Conservation (phyloP, 2,113 vertebrate genomes). For the Burhinus bistriatus region DNA sequence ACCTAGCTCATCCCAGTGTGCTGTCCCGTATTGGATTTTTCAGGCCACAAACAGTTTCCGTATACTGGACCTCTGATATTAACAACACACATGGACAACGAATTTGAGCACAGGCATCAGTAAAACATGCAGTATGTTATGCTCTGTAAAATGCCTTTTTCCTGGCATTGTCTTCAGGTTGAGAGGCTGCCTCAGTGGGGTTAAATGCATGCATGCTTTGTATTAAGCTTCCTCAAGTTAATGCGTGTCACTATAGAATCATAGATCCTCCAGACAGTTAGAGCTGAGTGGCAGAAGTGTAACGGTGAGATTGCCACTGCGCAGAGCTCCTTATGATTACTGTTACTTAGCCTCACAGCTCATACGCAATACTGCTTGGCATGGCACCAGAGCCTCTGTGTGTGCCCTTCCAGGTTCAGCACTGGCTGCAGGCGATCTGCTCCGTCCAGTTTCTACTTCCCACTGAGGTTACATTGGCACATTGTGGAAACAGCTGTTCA, state of each 20-base stretch:
- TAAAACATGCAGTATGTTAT: not conserved
- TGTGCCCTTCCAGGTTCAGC: not conserved
- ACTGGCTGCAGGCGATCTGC: rapidly evolving
- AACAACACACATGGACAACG: not conserved
- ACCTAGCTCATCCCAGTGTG: no score
- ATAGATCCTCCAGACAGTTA: not conserved
- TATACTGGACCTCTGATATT: not conserved
- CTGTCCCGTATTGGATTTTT: no score
- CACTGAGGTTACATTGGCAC: not conserved
- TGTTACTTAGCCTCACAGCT: not conserved
- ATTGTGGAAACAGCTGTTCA: not conserved
- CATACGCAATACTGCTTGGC: not conserved
- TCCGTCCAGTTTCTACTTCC: not conserved
- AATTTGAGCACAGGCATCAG: not conserved
- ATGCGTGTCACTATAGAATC: not conserved
- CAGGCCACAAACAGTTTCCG: not conserved
- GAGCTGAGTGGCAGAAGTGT: not conserved
- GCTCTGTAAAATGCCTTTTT: not conserved
- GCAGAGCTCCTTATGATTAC: not conserved
- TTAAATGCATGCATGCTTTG: not conserved
- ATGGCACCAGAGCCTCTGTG: not conserved
- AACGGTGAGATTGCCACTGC: not conserved
- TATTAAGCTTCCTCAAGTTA: not conserved
- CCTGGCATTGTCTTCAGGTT: not conserved
- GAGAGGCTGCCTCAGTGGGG: not conserved